Percentiles rank a stretch among this genome's conserved stretches.
These are phyloP conservation scores for Luperina testacea DNA, from an alignment of 2,888 invertebrate species.

Conservation along the genomic window DNA sequence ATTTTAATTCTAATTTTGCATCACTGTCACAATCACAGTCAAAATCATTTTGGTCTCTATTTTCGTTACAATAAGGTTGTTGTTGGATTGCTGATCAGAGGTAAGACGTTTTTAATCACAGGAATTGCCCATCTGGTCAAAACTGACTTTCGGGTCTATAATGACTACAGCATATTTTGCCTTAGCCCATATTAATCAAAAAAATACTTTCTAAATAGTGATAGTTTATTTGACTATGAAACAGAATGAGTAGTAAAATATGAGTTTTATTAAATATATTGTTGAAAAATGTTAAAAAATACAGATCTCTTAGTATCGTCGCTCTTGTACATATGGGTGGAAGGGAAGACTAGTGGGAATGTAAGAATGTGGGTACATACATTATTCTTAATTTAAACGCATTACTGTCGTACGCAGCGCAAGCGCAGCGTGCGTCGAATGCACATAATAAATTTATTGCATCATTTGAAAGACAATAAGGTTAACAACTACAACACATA, in stretches of 20 bases:
- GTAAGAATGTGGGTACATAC: conserved; percentile 8
- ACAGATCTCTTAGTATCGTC: conserved; percentile 64
- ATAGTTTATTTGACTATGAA: conserved; percentile 37
- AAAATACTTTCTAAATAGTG: conserved; percentile 37
- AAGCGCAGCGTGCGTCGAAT: too few species aligned
- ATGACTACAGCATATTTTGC: conserved; percentile 11
- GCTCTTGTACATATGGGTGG: conserved; percentile 61
- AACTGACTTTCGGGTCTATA: neutral
- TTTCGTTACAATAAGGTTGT: neutral
- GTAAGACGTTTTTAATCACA: neutral
- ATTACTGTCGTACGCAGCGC: neutral
- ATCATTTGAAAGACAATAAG: conserved; percentile 20
- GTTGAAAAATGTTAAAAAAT: conserved; percentile 66
- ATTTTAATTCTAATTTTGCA: neutral
- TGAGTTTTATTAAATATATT: conserved; percentile 48
- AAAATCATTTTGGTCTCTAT: neutral
- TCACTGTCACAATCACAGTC: neutral
- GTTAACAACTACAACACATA: conserved; percentile 37
- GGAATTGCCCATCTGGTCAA: neutral
- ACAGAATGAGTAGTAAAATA: conserved; percentile 58
- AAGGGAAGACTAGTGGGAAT: conserved; percentile 66
- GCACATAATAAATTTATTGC: conserved; percentile 4
- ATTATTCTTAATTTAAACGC: conserved; percentile 3
- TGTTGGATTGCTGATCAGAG: too few species aligned
- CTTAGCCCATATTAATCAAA: conserved; percentile 8